Base-by-base conservation (phyloP, 2,797 vertebrate genomes). In the Vespertilio murinus region DNA sequence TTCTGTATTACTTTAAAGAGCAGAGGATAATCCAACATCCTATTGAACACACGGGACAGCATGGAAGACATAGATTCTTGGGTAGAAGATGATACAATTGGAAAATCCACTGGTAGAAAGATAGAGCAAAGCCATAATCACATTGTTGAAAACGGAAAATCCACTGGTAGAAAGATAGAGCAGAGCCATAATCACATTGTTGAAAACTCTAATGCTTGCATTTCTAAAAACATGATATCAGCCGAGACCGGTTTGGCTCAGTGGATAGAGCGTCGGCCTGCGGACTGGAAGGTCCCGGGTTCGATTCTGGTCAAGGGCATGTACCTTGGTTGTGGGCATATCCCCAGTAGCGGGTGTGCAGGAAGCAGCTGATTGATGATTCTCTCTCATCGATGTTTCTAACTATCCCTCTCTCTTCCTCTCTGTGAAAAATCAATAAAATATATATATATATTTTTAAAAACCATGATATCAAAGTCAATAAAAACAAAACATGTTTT, bases 401-500 rank as follows among this genome's bases (percentile, higher is more conserved):
- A n/a, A n/a, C n/a, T n/a, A n/a, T n/a, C n/a, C n/a, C n/a, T n/a
- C n/a, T n/a, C n/a, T n/a, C n/a, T n/a, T n/a, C n/a, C n/a, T n/a
- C n/a, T n/a, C n/a, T n/a, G n/a, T n/a, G n/a, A n/a, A n/a, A n/a
- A n/a, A n/a, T n/a, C n/a, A n/a, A n/a, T n/a, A n/a, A n/a, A n/a
- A n/a, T n/a, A n/a, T n/a, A n/a, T n/a, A n/a, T n/a, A n/a, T n/a
- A n/a, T n/a, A n/a, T n/a, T n/a, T n/a, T n/a, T n/a, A n/a, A 77
- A 40, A 90, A 88, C 83, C 49, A 56, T 79, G 47, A 67, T 45
- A 88, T 86, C 88, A 94, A 93, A 92, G 85, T 96, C 70, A 83
- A 47, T 45, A 89, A 85, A 77, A 67, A 79, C 71, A 83, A 91
- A 16, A 22, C 61, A 83, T 81, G n/a, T 28, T 88, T 30, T 82